Percentiles rank a stretch among this genome's conserved stretches.
Conservation (phyloP, 2,888 invertebrate species). For the Lithophane leautieri region DNA sequence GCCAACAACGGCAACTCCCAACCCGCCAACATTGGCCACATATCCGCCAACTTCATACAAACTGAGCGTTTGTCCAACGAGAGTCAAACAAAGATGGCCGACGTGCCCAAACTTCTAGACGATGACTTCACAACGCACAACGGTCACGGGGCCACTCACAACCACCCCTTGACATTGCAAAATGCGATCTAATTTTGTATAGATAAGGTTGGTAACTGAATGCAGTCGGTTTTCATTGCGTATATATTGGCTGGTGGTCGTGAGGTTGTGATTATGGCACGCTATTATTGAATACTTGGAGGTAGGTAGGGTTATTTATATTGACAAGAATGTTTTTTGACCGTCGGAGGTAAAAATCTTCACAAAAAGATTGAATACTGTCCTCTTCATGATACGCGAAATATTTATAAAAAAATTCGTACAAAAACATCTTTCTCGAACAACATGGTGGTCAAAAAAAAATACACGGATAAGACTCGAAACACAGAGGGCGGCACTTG, state of each 20-base stretch:
- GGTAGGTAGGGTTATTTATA: constrained; percentile 51
- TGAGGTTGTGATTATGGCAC: constrained; percentile 62
- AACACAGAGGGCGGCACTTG: constrained; percentile 35
- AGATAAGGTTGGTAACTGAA: constrained; percentile 72
- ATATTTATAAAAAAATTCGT: background rate
- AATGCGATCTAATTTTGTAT: constrained; percentile 81
- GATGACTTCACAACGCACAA: constrained; percentile 88
- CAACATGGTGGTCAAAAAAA: constrained; percentile 18
- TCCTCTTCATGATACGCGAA: background rate
- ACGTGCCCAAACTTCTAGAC: constrained; percentile 73
- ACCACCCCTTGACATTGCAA: constrained; percentile 85
- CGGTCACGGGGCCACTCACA: constrained; percentile 77
- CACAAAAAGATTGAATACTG: constrained; percentile 12
- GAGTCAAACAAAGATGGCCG: constrained; percentile 73
- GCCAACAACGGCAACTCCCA: constrained; percentile 81
- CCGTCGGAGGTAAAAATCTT: constrained; percentile 2
- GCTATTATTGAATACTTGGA: constrained; percentile 56
- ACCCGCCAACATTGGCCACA: constrained; percentile 73
- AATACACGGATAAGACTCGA: constrained; percentile 42
- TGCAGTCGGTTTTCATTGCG: constrained; percentile 73
- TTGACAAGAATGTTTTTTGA: constrained; percentile 39
- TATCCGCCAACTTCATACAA: constrained; percentile 85
- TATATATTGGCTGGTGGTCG: constrained; percentile 81
- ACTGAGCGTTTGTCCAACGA: constrained; percentile 79
- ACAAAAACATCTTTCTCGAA: background rate